Conservation (phyloP, 2,113 vertebrate genomes). For the Pavo muticus region DNA sequence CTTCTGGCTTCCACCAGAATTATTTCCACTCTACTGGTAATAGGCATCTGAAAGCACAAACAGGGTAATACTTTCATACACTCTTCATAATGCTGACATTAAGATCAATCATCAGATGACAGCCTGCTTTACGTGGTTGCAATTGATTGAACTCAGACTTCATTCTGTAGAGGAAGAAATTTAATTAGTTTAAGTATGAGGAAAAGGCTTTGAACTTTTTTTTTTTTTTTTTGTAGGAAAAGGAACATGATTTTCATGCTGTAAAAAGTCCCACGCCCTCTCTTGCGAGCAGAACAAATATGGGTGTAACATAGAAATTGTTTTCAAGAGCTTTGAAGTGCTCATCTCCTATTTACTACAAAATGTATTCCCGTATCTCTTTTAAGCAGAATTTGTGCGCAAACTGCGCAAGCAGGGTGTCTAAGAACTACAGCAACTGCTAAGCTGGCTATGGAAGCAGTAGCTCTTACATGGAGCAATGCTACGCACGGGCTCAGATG, state of each 20-base stretch:
- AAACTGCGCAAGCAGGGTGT: background rate
- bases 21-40: background rate
- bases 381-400: background rate
- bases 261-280: background rate
- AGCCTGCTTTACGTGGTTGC: background rate
- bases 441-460: background rate
- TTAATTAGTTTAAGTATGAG: background rate
- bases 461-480: background rate
- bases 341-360: background rate
- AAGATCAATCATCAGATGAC: background rate
- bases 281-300: background rate
- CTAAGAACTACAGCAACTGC: background rate
- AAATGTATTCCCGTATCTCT: background rate
- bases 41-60: background rate
- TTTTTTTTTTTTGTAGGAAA: background rate
- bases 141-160: background rate
- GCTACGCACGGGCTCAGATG: background rate
- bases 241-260: background rate
- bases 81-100: background rate
- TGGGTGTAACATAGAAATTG: background rate
- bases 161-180: background rate
- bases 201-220: background rate
- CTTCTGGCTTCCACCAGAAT: background rate
- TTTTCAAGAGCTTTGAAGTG: background rate
- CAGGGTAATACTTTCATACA: background rate